A percentile compares a stretch with the other conserved stretches of the same genome.
phyloP scores from a whole-genome alignment of 2,888 invertebrate species.

The Acronicta alni region DNA sequence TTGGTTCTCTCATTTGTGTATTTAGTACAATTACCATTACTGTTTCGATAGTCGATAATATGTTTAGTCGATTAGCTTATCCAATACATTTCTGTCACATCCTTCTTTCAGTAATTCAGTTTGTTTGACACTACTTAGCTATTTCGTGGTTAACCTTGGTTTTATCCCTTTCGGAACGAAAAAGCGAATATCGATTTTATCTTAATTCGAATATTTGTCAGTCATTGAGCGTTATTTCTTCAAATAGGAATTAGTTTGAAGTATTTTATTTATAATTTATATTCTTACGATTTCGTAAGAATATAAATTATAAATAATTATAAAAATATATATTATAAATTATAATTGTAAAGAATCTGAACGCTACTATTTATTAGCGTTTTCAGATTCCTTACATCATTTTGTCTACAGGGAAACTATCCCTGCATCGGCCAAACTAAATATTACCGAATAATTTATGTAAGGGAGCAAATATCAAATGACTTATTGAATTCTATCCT shows the following conservation, averaged over 20 bases:
- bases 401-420: not conserved
- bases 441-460: not conserved
- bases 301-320: too few species aligned
- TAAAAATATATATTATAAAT: too few species aligned
- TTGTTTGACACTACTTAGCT: not conserved
- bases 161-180: too few species aligned
- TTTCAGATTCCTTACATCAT: not conserved
- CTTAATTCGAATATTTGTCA: constrained; percentile 47
- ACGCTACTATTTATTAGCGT: too few species aligned
- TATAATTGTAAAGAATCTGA: too few species aligned
- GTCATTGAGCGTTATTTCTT: constrained; percentile 48
- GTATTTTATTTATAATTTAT: not conserved
- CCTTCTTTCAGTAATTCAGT: not conserved
- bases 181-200: not conserved
- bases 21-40: constrained; percentile 37
- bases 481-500: not conserved
- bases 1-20: constrained; percentile 61
- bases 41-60: constrained; percentile 48
- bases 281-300: too few species aligned
- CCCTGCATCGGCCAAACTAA: not conserved
- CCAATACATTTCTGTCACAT: constrained; percentile 26
- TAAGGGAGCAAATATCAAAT: not conserved
- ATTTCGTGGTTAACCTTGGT: too few species aligned
- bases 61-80: constrained; percentile 39
- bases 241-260: constrained; percentile 9